A percentile compares a stretch with the other conserved stretches of the same genome.
phyloP scores from a whole-genome alignment of 2,797 vertebrate species.

The Amblyopsis hoosieri region DNA sequence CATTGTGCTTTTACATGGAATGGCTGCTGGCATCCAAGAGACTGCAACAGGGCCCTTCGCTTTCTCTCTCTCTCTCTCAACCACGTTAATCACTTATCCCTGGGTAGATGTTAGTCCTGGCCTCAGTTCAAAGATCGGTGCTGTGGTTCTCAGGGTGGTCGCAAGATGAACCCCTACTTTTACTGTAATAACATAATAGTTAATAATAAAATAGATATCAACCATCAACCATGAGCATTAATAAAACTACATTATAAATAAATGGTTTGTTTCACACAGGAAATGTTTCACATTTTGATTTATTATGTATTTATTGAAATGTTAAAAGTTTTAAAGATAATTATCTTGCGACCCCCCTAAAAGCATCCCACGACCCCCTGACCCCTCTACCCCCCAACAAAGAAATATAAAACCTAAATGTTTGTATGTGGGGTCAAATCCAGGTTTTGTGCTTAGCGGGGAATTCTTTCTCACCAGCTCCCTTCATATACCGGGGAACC shows the following conservation, averaged over 20 bases:
- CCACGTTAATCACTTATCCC: constrained; percentile 54
- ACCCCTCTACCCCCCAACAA: constrained; percentile 18
- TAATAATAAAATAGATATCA: too few species aligned
- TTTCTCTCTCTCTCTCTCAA: constrained; percentile 62
- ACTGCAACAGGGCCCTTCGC: constrained; percentile 85
- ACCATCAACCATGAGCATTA: too few species aligned
- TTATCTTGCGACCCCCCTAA: too few species aligned
- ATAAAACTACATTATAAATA: too few species aligned
- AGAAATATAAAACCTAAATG: constrained; percentile 41
- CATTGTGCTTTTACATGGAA: constrained; percentile 90
- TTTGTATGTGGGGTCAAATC: constrained; percentile 56
- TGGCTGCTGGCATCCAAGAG: constrained; percentile 89
- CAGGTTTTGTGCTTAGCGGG: constrained; percentile 42
- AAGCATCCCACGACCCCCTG: too few species aligned
- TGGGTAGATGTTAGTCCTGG: constrained; percentile 51
- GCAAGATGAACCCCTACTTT: too few species aligned
- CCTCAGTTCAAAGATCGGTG: constrained; percentile 64
- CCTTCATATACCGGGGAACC: constrained; percentile 44
- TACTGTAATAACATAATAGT: too few species aligned
- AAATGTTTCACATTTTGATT: too few species aligned
- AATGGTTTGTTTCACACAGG: too few species aligned
- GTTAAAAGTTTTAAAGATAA: too few species aligned
- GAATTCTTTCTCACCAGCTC: constrained; percentile 43
- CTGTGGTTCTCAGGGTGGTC: background rate
- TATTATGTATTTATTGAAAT: too few species aligned